Evolutionary conservation across 2,797 vertebrate species (phyloP).

Genomic region (Megalops cyprinoides): DNA sequence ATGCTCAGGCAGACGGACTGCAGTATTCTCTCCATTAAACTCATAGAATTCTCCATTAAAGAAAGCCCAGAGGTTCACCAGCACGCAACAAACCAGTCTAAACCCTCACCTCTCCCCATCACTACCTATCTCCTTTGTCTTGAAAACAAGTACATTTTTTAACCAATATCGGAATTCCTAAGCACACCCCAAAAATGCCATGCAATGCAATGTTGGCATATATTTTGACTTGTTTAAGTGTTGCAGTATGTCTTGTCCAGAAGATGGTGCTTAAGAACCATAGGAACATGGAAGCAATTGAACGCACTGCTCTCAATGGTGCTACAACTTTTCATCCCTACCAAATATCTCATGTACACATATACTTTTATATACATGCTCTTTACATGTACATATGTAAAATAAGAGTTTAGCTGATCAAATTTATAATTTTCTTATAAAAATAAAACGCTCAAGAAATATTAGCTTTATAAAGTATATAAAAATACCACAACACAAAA

Average conservation of each 20-base stretch:
- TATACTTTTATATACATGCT: slow-evolving; percentile 35
- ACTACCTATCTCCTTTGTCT: slow-evolving; percentile 69
- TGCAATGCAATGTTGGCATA: not conserved
- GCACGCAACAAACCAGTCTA: slow-evolving; percentile 32
- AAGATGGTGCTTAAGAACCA: slow-evolving; percentile 88
- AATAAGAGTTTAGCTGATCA: slow-evolving; percentile 82
- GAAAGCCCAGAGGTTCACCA: slow-evolving; percentile 66
- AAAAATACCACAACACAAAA: slow-evolving; percentile 93
- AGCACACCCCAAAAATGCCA: not conserved
- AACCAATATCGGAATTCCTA: slow-evolving; percentile 54
- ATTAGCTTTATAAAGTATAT: slow-evolving; percentile 99
- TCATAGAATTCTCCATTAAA: not conserved
- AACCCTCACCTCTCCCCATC: slow-evolving; percentile 62
- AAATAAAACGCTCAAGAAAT: slow-evolving; percentile 99
- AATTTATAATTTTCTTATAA: slow-evolving; percentile 94
- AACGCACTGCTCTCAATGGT: slow-evolving; percentile 81
- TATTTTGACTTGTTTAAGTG: not conserved
- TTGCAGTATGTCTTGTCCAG: slow-evolving; percentile 71
- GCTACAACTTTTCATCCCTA: slow-evolving; percentile 68
- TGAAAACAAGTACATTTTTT: slow-evolving; percentile 59
- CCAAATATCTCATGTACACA: slow-evolving; percentile 36
- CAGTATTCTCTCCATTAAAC: slow-evolving; percentile 3
- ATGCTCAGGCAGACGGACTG: not conserved
- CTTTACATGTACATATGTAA: slow-evolving; percentile 38
- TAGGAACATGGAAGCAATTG: slow-evolving; percentile 84